Evolutionary conservation across 2,797 vertebrate species (phyloP).

Genomic region (Sternarchorhynchus goeldii): DNA sequence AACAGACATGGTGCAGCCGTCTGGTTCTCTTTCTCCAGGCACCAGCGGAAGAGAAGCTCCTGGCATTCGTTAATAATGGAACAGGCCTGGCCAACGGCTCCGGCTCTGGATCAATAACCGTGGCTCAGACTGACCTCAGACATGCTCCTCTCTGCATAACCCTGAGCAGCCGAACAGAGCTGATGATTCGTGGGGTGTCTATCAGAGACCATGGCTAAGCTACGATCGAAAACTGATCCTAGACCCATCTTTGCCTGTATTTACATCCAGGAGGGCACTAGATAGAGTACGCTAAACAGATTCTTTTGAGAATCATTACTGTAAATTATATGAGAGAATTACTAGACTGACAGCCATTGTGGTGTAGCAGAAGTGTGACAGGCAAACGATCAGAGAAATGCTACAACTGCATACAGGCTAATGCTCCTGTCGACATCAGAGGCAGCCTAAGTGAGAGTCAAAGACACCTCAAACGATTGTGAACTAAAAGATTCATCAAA

Average conservation of each 20-base stretch:
- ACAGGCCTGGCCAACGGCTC: constrained; percentile 8
- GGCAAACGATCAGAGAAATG: neutral
- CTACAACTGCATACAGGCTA: neutral
- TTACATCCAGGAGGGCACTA: neutral
- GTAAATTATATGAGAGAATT: neutral
- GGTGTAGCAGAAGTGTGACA: neutral
- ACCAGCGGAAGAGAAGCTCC: neutral
- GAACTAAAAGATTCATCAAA: neutral
- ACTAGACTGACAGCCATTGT: neutral
- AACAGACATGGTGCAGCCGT: neutral
- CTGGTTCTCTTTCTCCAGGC: neutral
- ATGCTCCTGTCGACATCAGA: neutral
- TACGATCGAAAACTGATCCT: neutral
- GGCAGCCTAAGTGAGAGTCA: neutral
- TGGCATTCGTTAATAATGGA: constrained; percentile 7
- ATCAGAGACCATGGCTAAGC: neutral
- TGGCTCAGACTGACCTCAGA: constrained; percentile 14
- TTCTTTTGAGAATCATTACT: neutral
- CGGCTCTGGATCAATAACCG: constrained; percentile 11
- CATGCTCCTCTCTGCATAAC: neutral
- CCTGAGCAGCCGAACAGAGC: neutral
- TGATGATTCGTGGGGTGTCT: neutral
- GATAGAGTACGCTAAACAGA: neutral
- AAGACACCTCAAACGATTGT: neutral
- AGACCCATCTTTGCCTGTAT: neutral